These are phyloP conservation scores for Trissolcus japonicus DNA, from an alignment of 2,888 invertebrate genomes.

Conservation along the genomic window DNA sequence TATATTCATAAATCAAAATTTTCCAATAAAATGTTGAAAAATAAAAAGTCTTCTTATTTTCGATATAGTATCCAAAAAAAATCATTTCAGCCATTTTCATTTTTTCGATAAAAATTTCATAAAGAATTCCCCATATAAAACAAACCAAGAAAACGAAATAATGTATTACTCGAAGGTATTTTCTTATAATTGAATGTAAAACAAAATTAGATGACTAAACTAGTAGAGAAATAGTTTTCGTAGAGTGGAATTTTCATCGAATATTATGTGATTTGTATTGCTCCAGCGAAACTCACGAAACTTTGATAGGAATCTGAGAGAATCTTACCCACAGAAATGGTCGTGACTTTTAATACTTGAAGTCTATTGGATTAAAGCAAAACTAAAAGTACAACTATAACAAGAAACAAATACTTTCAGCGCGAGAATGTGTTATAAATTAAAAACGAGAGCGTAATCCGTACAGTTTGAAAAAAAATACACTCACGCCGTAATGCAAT, in stretches of 20 bases:
- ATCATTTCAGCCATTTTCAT: too few species aligned
- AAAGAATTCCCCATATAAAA: too few species aligned
- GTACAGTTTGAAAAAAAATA: constrained; percentile 23
- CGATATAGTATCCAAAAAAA: too few species aligned
- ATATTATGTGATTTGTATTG: constrained; percentile 32
- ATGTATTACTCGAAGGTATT: too few species aligned
- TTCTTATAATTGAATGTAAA: too few species aligned
- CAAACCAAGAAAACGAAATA: too few species aligned
- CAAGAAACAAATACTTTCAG: constrained; percentile 37
- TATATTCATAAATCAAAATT: too few species aligned
- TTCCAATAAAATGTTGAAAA: too few species aligned
- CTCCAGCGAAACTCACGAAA: constrained; percentile 33
- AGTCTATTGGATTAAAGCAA: constrained; percentile 42
- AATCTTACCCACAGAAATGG: constrained; percentile 21
- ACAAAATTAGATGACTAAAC: not conserved
- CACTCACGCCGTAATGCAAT: not conserved
- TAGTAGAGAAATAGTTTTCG: not conserved
- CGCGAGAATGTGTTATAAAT: constrained; percentile 34
- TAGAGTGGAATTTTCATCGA: constrained; percentile 8
- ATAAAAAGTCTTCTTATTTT: too few species aligned
- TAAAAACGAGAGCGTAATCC: constrained; percentile 32
- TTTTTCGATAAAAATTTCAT: too few species aligned
- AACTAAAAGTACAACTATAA: constrained; percentile 26
- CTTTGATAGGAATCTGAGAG: constrained; percentile 40
- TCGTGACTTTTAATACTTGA: constrained; percentile 35